Percentiles rank a stretch among this genome's conserved stretches.
These are phyloP conservation scores for Lepidocyrtoides sp. DNA, from an alignment of 2,888 invertebrate species.

Conservation along the genomic window DNA sequence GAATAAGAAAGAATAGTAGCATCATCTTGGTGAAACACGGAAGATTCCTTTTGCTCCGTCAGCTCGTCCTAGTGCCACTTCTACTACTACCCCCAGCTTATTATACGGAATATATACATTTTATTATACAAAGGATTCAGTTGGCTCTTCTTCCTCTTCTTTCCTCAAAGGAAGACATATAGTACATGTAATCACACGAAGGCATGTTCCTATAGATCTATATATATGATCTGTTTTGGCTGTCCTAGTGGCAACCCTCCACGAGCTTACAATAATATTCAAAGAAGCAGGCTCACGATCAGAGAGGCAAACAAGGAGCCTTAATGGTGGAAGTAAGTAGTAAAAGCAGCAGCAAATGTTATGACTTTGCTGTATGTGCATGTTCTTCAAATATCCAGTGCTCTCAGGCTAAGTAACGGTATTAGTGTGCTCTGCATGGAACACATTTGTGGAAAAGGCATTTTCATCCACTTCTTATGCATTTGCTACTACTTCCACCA, in stretches of 20 bases:
- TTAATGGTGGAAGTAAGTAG: slow-evolving; percentile 30
- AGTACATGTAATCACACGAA: slow-evolving; percentile 47
- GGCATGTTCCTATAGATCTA: not conserved
- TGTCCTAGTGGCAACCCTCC: slow-evolving; percentile 44
- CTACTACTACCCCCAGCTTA: not conserved
- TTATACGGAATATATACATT: not conserved
- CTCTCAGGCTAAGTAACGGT: slow-evolving; percentile 45
- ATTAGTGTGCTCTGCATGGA: slow-evolving; percentile 25
- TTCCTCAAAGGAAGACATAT: not conserved
- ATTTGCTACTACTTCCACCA: not conserved
- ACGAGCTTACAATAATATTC: slow-evolving; percentile 73
- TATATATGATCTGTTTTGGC: slow-evolving; percentile 56
- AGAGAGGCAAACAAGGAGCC: slow-evolving; percentile 35
- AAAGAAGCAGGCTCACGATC: slow-evolving; percentile 57
- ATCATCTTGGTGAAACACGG: slow-evolving; percentile 59
- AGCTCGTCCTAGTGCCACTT: not conserved
- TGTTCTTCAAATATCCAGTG: slow-evolving; percentile 54
- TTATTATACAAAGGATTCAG: not conserved
- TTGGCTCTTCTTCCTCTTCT: slow-evolving; percentile 28
- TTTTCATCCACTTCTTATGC: slow-evolving; percentile 50
- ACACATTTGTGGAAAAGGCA: slow-evolving; percentile 50
- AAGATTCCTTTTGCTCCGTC: slow-evolving; percentile 31
- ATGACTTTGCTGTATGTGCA: slow-evolving; percentile 40
- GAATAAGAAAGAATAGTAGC: not conserved
- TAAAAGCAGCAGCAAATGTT: slow-evolving; percentile 50